Evolutionary conservation across 2,113 vertebrate genomes (phyloP).

Genomic region (Vulpes lagopus): DNA sequence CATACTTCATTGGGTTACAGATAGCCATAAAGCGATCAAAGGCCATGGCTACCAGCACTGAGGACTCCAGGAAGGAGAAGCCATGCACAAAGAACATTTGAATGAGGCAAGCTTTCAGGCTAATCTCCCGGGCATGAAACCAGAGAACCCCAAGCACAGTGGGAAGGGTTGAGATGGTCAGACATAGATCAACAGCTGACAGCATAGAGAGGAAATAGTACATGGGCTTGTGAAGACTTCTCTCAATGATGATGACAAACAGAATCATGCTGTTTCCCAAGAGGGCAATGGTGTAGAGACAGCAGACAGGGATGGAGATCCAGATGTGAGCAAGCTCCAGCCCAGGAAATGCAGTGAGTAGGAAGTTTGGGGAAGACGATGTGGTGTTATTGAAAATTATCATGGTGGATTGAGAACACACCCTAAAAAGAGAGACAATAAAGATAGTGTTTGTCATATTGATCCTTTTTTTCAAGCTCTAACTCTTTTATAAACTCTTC

Average conservation of each 20-base stretch:
- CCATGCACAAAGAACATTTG: conserved; percentile 84
- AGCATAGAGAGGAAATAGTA: conserved; percentile 80
- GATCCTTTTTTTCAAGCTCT: neutral
- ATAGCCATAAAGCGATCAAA: conserved; percentile 81
- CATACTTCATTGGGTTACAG: conserved; percentile 81
- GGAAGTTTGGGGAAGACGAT: conserved; percentile 48
- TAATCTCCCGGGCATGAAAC: conserved; percentile 71
- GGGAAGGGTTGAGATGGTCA: conserved; percentile 77
- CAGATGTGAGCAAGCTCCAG: conserved; percentile 69
- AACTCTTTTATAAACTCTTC: neutral
- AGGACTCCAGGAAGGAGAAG: conserved; percentile 78
- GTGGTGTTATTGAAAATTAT: conserved; percentile 75
- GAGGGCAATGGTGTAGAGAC: conserved; percentile 64
- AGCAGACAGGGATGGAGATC: conserved; percentile 81
- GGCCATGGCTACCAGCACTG: conserved; percentile 82
- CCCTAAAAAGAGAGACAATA: conserved; percentile 49
- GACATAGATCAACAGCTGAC: conserved; percentile 68
- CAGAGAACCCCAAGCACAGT: conserved; percentile 81
- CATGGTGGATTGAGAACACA: conserved; percentile 45
- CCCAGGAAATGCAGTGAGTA: conserved; percentile 78
- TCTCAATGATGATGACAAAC: conserved; percentile 36
- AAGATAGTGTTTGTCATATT: neutral
- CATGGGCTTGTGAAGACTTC: conserved; percentile 80
- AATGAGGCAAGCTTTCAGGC: conserved; percentile 75
- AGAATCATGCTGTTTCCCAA: conserved; percentile 81